These are phyloP conservation scores for Trochalopteron elliotii DNA, from an alignment of 2,113 vertebrate species.

Conservation along the genomic window DNA sequence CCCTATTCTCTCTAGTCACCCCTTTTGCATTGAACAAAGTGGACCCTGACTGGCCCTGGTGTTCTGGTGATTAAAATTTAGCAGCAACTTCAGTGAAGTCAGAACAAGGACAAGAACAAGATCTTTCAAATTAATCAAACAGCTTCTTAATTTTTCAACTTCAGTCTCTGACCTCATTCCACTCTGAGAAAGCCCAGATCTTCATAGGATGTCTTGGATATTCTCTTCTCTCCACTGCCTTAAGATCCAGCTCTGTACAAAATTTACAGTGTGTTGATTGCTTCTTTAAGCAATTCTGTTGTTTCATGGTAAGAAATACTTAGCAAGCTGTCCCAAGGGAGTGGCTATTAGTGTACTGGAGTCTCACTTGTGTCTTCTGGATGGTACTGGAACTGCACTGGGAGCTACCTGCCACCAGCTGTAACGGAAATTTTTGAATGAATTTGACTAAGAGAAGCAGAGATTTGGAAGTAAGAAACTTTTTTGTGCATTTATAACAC, in stretches of 20 bases:
- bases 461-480: not conserved
- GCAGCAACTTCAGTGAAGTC: not conserved
- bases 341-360: accelerated
- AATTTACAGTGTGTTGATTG: not conserved
- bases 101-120: not conserved
- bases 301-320: not conserved
- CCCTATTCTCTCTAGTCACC: not conserved
- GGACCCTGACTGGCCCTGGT: not conserved
- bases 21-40: not conserved
- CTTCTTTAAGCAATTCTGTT: not conserved
- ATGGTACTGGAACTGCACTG: not conserved
- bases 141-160: not conserved
- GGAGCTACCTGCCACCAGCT: not conserved
- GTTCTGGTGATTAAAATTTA: not conserved
- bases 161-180: not conserved
- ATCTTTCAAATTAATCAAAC: not conserved
- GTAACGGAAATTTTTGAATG: not conserved
- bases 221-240: not conserved
- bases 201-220: not conserved
- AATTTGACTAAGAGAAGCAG: not conserved
- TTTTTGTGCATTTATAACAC: not conserved
- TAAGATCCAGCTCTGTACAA: not conserved
- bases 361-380: not conserved
- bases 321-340: not conserved
- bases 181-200: not conserved